Evolutionary conservation across 2,797 vertebrate species (phyloP), one percentile per base, ranked within the genome.

Genomic region (Molossus molossus): DNA sequence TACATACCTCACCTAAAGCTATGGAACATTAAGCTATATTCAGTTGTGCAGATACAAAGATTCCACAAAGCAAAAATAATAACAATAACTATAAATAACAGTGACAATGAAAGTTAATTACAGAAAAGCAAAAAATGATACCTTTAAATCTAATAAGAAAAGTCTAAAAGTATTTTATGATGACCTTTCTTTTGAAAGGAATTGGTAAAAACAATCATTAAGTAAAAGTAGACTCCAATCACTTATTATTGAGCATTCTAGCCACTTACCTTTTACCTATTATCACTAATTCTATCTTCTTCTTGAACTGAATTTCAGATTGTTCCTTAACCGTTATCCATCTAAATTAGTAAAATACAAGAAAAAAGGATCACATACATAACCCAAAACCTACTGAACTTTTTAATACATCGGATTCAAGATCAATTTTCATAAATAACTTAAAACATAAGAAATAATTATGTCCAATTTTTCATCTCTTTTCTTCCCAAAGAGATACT

Each of bases 261-360:
- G 20, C 70, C 37, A 86, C 83, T 94, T 94, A 88, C 84, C 87
- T 88, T 94, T 82, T 58, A 84, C 23, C 65, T 84, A 57, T 84
- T 87, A 83, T 21, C 55, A 81, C 23, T 20, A 55, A 53, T 45
- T 85, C 55, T 86, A 55, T 65, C 90, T 94, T 96, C 94, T 87
- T 94, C n/a, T 69, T 65, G 29, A 93, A 88, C 17, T 75, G 37
- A 94, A 55, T 88, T 87, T 80, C 86, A 81, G 62, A 84, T n/a
- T 86, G 79, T 50, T 89, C 65, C 65, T 96, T 96, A 84, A 20
- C 84, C 25, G 6, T 91, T 91, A 75, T 69, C 81, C 91, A 95
- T 86, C 91, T 97, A 91, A 93, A 92, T 91, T 90, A 94, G 58
- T 37, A 90, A 94, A 87, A 23, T 20, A 88, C 37, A 40, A 92